Evolutionary conservation across 1,140 invertebrate genomes (phyloP).

Genomic region (Drosophila nebulosa): DNA sequence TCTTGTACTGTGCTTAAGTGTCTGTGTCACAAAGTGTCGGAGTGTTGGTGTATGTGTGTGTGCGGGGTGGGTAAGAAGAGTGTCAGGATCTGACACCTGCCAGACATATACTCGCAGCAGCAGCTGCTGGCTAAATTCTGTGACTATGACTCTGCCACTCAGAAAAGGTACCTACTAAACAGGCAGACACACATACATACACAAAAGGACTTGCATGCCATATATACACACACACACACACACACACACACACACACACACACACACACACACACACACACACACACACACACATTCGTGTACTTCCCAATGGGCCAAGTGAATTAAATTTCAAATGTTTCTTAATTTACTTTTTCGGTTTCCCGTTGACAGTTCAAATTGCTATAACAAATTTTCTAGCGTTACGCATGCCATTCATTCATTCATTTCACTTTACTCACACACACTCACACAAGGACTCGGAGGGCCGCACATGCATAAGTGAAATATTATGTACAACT

Average conservation of each 20-base stretch:
- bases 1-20: conserved; percentile 58
- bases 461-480: conserved; percentile 64
- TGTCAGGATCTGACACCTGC: conserved; percentile 66
- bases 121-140: conserved; percentile 24
- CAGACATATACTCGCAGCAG: conserved; percentile 34
- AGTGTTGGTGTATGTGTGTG: not conserved
- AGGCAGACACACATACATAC: conserved; percentile 2
- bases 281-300: conserved; percentile 4
- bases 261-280: not conserved
- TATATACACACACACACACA: not conserved
- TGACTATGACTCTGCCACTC: conserved; percentile 54
- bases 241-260: not conserved
- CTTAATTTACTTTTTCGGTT: conserved; percentile 79
- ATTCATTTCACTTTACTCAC: conserved; percentile 65
- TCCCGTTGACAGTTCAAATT: conserved; percentile 78
- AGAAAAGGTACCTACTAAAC: conserved; percentile 15
- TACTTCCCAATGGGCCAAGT: conserved; percentile 41
- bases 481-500: conserved; percentile 80
- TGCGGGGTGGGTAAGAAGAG: not conserved
- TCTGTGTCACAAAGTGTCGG: conserved; percentile 10
- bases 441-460: conserved; percentile 8
- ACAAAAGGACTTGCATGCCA: not conserved
- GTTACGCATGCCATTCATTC: conserved; percentile 71
- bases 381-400: conserved; percentile 79
- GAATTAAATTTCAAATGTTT: conserved; percentile 80